Evolutionary conservation across 2,113 vertebrate species (phyloP), one percentile per base, ranked within the genome.

Genomic region (Upupa epops): DNA sequence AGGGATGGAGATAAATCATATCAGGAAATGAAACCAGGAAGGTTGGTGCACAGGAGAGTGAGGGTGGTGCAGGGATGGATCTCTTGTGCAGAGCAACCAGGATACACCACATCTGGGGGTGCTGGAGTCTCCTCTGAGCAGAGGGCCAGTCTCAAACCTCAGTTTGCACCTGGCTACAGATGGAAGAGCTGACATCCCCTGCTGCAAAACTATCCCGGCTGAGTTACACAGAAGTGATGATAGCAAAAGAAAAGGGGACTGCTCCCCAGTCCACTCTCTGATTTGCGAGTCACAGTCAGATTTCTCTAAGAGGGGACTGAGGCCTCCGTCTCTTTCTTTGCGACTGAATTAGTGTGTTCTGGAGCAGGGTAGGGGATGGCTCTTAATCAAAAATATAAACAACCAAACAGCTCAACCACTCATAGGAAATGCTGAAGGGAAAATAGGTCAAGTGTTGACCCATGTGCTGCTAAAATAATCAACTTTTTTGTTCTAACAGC

Each of bases 81-180:
- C 20, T 36, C 26, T 11, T 6, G 5, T 12, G 63, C 72, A 69
- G 25, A 60, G 58, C 71, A 49, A 48, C 14, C 1, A 1, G 34
- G 46, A 8, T 19, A 21, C 24, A 5, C 8, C 17, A 3, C 19
- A 6, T 49, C 20, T 29, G 11, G 28, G 87, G 11, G 25, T 6
- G 17, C 48, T 8, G 25, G 32, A 9, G 17, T 18, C 7, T 32
- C 64, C 55, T 18, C 55, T 19, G n/a, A 40, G 56, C 32, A 54
- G 6, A 34, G 6, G 32, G 7, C 36, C 49, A 21, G 17, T 18
- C 56, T 51, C 2, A 0, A 46, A 6, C 2, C 18, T 29, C 5
- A 1, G 1, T 24, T 45, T 63, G 24, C 20, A 24, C 17, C 29
- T 36, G 29, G 49, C 12, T n/a, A 6, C 49, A 52, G n/a, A 5